Conservation (phyloP, 2,113 vertebrate species). For the Pseudonaja textilis region DNA sequence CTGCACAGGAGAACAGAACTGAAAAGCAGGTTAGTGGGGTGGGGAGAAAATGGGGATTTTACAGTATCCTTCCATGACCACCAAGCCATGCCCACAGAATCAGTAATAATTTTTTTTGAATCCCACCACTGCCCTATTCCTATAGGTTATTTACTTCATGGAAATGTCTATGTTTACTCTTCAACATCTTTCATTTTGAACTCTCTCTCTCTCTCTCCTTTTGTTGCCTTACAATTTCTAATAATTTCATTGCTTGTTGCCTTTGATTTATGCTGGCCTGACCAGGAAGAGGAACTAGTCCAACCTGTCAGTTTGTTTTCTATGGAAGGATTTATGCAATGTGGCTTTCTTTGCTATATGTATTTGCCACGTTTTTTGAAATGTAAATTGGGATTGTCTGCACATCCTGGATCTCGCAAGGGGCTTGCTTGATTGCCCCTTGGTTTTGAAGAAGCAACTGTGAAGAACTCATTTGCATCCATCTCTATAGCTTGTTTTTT, state of each 20-base stretch:
- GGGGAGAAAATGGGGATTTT: too few relatives aligned
- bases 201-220: neutral
- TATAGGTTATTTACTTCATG: neutral
- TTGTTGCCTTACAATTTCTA: neutral
- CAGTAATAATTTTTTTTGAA: too few relatives aligned
- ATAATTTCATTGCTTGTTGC: neutral
- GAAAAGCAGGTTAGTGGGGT: too few relatives aligned
- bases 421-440: conserved; percentile 11
- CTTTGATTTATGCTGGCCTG: conserved; percentile 26
- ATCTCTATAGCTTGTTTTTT: neutral
- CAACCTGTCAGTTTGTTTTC: conserved; percentile 23
- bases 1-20: too few relatives aligned
- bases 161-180: neutral
- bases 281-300: conserved; percentile 23
- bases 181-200: neutral
- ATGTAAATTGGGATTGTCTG: conserved; percentile 21
- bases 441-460: conserved; percentile 5
- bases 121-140: neutral
- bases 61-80: too few relatives aligned
- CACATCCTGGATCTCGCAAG: conserved; percentile 5
- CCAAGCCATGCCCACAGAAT: too few relatives aligned
- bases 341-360: conserved; percentile 33
- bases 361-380: conserved; percentile 26
- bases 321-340: conserved; percentile 46
- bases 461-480: neutral